Conservation (phyloP, 2,797 vertebrate genomes). For the Gadopsis marmoratus region DNA sequence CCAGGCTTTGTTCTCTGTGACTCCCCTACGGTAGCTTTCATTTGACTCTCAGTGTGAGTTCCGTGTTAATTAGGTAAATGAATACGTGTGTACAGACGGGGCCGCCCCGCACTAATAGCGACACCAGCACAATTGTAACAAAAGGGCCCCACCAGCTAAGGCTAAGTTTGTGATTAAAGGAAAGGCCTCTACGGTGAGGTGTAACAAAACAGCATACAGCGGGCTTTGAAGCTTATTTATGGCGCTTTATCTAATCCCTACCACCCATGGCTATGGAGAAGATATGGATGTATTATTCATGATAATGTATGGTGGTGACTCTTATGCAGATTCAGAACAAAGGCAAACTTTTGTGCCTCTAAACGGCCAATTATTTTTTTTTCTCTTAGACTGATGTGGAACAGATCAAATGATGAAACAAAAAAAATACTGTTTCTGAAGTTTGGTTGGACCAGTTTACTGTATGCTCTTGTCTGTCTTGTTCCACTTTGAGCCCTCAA, state of each 20-base stretch:
- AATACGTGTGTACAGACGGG: constrained; percentile 78
- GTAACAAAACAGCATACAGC: constrained; percentile 79
- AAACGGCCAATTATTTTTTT: constrained; percentile 83
- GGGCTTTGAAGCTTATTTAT: constrained; percentile 87
- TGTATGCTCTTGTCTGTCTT: constrained; percentile 65
- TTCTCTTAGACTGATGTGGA: constrained; percentile 70
- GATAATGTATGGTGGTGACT: constrained; percentile 82
- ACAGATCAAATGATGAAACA: constrained; percentile 65
- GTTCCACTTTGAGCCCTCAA: constrained; percentile 64
- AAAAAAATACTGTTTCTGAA: constrained; percentile 56
- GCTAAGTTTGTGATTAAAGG: constrained; percentile 85
- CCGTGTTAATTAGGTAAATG: constrained; percentile 87
- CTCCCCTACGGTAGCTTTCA: constrained; percentile 82
- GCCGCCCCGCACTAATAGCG: constrained; percentile 76
- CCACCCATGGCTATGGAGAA: constrained; percentile 82
- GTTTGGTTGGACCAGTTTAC: constrained; percentile 54
- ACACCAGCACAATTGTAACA: constrained; percentile 78
- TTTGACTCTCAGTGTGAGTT: constrained; percentile 86
- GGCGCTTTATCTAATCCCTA: constrained; percentile 83
- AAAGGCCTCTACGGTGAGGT: constrained; percentile 83
- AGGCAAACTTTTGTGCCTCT: constrained; percentile 78
- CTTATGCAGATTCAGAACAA: constrained; percentile 85
- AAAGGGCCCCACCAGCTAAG: constrained; percentile 79
- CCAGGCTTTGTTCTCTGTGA: constrained; percentile 81
- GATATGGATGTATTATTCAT: constrained; percentile 86